Evolutionary conservation across 1,140 invertebrate genomes (phyloP), one percentile per base, ranked within the genome.

Genomic region (Ceratina australensis): DNA sequence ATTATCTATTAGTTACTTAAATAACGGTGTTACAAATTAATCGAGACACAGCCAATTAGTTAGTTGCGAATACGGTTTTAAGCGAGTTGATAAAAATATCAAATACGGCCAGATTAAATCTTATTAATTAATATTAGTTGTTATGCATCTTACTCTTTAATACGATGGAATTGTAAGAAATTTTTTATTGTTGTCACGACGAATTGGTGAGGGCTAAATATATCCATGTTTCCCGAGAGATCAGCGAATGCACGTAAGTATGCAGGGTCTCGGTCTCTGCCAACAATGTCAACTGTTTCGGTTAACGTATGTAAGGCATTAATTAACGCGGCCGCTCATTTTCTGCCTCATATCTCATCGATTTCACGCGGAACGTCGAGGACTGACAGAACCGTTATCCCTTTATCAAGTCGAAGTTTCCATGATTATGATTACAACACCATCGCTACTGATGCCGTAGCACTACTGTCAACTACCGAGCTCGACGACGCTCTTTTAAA

Each of bases 71-170:
- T 47, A 42, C 10, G 33, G 33, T 42, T 3, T 80, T 42, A 52
- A 52, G 15, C 73, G n/a, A 72, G 3, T 72, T 52, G 54, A 47
- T 7, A 26, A 33, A 10, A 67, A 26, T 63, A 42, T 26, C 22
- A 47, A 64, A 68, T 2, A 20, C 71, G 12, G 24, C 59, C 12
- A 60, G 5, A 16, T 52, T 56, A 79, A 68, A 42, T 57, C 54
- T 59, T 72, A 26, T 56, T 52, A 64, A 75, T 67, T 72, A 77
- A 59, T 54, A 78, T 78, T 79, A 72, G n/a, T 56, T 65, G 22
- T 26, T 59, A 24, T 59, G 33, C 33, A 61, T 81, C 91, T 92
- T 90, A 92, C 91, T 91, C 85, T 88, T 88, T 91, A 57, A 92
- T 88, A 74, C 90, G 89, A 72, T 89, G 89, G 66, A 91, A 81